These are phyloP conservation scores for Dipus sagitta DNA, from an alignment of 2,797 vertebrate species.

Conservation along the genomic window DNA sequence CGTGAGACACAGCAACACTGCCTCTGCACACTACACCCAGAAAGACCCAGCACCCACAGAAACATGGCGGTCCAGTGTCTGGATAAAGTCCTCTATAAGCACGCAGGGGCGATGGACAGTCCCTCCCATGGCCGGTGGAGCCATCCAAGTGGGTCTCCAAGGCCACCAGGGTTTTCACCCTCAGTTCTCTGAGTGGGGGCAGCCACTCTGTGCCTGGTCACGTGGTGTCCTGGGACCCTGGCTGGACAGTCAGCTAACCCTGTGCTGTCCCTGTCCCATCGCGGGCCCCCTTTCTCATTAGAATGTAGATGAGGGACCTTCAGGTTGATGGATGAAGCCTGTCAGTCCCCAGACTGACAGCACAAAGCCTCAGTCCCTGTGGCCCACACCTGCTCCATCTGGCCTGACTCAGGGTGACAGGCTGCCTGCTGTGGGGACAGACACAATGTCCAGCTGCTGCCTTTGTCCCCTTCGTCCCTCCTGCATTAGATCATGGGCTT, in stretches of 20 bases:
- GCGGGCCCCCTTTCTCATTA: conserved; percentile 43
- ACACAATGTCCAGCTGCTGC: background rate
- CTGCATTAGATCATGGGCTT: background rate
- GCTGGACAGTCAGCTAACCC: background rate
- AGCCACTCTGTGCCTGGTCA: background rate
- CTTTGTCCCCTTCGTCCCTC: background rate
- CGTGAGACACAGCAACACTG: no score
- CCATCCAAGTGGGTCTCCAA: background rate
- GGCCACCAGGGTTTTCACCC: background rate
- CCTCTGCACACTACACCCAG: background rate
- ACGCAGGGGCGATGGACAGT: background rate
- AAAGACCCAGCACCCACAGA: background rate
- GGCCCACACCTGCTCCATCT: conserved; percentile 50
- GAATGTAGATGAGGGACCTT: conserved; percentile 52
- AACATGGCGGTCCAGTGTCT: background rate
- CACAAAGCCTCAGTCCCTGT: background rate
- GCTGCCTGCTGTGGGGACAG: background rate
- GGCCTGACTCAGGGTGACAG: background rate
- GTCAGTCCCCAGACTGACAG: background rate
- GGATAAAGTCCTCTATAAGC: no score
- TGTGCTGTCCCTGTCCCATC: background rate
- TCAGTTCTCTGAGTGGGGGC: background rate
- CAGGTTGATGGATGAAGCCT: conserved; percentile 26
- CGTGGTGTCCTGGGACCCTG: background rate
- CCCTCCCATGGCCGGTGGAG: background rate